Conservation (phyloP, 2,888 invertebrate genomes). For the Orchesella flavescens region DNA sequence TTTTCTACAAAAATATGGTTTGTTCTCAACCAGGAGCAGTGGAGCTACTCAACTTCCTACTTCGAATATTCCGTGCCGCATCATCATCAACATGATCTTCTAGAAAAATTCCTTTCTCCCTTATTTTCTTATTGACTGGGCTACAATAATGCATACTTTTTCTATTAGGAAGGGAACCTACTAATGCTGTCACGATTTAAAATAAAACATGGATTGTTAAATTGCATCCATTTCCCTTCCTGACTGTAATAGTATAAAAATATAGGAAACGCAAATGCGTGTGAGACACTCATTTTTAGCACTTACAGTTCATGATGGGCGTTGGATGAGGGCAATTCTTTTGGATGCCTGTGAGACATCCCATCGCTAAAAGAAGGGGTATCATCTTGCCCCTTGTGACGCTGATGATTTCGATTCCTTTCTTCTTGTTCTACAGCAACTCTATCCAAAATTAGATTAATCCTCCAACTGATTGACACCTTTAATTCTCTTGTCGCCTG, state of each 20-base stretch:
- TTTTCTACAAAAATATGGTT: background rate
- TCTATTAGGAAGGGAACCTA: too few relatives aligned
- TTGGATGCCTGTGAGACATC: conserved; percentile 70
- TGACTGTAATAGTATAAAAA: background rate
- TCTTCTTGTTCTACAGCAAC: background rate
- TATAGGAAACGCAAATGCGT: background rate
- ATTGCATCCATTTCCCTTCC: background rate
- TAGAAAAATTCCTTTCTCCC: too few relatives aligned
- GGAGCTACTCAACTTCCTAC: too few relatives aligned
- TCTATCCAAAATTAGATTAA: background rate
- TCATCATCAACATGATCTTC: too few relatives aligned
- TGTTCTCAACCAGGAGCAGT: background rate
- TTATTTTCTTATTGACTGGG: too few relatives aligned
- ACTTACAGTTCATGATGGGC: conserved; percentile 71
- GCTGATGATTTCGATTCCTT: background rate
- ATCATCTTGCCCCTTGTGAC: conserved; percentile 61
- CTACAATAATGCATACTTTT: background rate
- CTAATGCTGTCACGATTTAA: too few relatives aligned
- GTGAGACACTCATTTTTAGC: background rate
- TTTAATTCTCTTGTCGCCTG: background rate
- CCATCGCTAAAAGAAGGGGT: conserved; percentile 69
- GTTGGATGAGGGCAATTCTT: conserved; percentile 66
- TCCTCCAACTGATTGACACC: too few relatives aligned
- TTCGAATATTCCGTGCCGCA: background rate
- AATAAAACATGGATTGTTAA: background rate